These are phyloP conservation scores for Grammomys dolichurus DNA, from an alignment of 2,113 vertebrate species.

Conservation along the genomic window DNA sequence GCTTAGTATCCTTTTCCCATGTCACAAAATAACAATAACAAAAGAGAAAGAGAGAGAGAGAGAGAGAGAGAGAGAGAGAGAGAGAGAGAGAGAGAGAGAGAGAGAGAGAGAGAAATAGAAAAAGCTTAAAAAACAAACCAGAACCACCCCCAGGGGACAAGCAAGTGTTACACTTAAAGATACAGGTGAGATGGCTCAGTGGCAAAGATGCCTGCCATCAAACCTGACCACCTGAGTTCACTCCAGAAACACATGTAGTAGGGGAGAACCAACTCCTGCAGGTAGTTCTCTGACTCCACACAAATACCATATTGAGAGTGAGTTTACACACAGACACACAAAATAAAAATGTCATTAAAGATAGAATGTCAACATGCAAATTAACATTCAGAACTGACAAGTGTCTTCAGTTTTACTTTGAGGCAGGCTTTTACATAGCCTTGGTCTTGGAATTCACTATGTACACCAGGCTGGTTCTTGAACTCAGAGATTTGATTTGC, in stretches of 20 bases:
- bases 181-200: too few relatives aligned
- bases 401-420: background rate
- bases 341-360: background rate
- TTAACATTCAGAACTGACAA: slow-evolving; percentile 37
- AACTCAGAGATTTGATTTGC: background rate
- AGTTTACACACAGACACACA: background rate
- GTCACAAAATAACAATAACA: background rate
- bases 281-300: background rate
- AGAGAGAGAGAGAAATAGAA: background rate
- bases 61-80: background rate
- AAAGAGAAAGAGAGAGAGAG: background rate
- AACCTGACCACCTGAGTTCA: too few relatives aligned
- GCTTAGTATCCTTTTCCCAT: background rate
- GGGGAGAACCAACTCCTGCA: background rate
- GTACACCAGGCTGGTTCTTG: background rate
- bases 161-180: background rate
- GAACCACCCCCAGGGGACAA: background rate
- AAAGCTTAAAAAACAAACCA: background rate
- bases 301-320: background rate
- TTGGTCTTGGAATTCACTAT: background rate
- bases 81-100: background rate
- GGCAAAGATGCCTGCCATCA: background rate
- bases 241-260: background rate
- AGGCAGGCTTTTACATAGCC: background rate
- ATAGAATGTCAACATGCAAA: background rate